A percentile compares a stretch with the other conserved stretches of the same genome.
These are phyloP conservation scores for Zophobas morio DNA, from an alignment of 1,140 invertebrate species.

Conservation along the genomic window DNA sequence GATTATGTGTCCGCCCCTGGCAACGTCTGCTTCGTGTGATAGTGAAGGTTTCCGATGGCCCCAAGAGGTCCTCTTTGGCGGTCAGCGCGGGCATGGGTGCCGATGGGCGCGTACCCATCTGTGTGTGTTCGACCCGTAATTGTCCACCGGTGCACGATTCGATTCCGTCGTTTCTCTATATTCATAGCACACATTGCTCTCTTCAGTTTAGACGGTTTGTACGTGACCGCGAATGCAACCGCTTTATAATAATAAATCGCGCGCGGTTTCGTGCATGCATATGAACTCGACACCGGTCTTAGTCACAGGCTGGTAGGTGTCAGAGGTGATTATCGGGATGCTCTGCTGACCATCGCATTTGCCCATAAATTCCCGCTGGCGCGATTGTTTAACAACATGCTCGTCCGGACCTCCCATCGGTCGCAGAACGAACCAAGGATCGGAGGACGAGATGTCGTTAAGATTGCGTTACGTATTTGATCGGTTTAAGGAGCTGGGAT, in stretches of 20 bases:
- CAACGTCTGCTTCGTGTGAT: slow-evolving; percentile 7
- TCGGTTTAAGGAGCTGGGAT: too few relatives aligned
- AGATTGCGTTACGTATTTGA: too few relatives aligned
- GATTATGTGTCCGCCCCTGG: not conserved
- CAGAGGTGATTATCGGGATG: slow-evolving; percentile 52
- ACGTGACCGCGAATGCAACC: slow-evolving; percentile 58
- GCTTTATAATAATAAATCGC: slow-evolving; percentile 58
- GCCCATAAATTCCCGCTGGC: slow-evolving; percentile 52
- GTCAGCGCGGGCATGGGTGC: not conserved
- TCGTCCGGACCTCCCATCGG: slow-evolving; percentile 57
- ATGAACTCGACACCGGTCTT: slow-evolving; percentile 50
- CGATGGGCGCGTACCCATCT: slow-evolving; percentile 20
- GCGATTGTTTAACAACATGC: slow-evolving; percentile 59
- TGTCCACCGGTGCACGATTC: slow-evolving; percentile 44
- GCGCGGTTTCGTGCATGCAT: slow-evolving; percentile 52
- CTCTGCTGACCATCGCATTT: slow-evolving; percentile 37
- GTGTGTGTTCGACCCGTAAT: slow-evolving; percentile 24
- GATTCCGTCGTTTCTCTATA: slow-evolving; percentile 52
- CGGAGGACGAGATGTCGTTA: not conserved
- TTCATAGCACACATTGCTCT: slow-evolving; percentile 50
- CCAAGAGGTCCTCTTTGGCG: not conserved
- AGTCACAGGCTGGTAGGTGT: slow-evolving; percentile 52
- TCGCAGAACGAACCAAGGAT: slow-evolving; percentile 21
- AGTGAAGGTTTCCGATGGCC: slow-evolving; percentile 1
- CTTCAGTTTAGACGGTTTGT: slow-evolving; percentile 48